These are phyloP conservation scores for Meloe dianella DNA, from an alignment of 2,888 invertebrate genomes.

Conservation along the genomic window DNA sequence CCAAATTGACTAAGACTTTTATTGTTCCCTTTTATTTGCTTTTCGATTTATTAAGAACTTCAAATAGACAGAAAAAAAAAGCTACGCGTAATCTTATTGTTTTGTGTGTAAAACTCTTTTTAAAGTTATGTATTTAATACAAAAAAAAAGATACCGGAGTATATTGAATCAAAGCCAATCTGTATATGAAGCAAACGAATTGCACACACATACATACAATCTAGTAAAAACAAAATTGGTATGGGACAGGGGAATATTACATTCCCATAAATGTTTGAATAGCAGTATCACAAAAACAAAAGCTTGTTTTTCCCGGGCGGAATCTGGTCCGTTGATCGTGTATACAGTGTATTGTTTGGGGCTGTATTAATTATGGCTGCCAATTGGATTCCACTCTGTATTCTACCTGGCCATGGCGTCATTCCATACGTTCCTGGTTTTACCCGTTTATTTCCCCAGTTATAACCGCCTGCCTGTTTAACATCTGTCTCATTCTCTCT, in stretches of 20 bases:
- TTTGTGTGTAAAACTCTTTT: slow-evolving; percentile 5
- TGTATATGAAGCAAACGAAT: slow-evolving; percentile 5
- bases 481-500: slow-evolving; percentile 10
- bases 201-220: not conserved
- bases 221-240: not conserved
- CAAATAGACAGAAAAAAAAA: not conserved
- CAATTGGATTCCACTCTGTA: slow-evolving; percentile 57
- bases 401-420: slow-evolving; percentile 54
- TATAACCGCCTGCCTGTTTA: slow-evolving; percentile 30
- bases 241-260: slow-evolving; percentile 18
- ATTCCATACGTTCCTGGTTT: slow-evolving; percentile 52
- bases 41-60: not conserved
- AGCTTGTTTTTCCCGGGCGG: slow-evolving; percentile 55
- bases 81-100: not conserved
- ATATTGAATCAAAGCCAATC: slow-evolving; percentile 8
- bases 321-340: slow-evolving; percentile 37
- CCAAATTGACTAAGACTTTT: not conserved
- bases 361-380: slow-evolving; percentile 57
- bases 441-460: slow-evolving; percentile 38
- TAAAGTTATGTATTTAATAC: not conserved
- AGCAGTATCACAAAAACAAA: slow-evolving; percentile 36
- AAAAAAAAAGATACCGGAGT: not conserved
- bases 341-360: slow-evolving; percentile 51
- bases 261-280: slow-evolving; percentile 35
- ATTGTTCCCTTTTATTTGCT: not conserved